Conservation (phyloP, 2,797 vertebrate genomes). For the Mastacembelus armatus region DNA sequence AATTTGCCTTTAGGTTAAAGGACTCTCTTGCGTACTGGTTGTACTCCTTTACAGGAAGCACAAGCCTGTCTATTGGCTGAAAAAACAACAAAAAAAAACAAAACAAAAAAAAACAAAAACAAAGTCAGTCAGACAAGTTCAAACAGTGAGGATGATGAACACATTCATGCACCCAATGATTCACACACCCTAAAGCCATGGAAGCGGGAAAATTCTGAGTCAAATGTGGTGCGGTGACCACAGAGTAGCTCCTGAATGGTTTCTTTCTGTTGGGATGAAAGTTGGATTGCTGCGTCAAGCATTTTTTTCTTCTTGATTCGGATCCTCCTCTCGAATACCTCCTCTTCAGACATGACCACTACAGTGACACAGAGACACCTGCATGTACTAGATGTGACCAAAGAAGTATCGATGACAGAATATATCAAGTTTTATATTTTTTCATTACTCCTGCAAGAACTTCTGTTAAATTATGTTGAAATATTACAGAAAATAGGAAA, state of each 20-base stretch:
- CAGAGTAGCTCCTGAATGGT: slow-evolving; percentile 80
- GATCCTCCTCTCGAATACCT: slow-evolving; percentile 81
- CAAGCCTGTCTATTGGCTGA: slow-evolving; percentile 78
- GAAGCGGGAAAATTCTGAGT: slow-evolving; percentile 82
- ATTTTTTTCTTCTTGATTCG: slow-evolving; percentile 79
- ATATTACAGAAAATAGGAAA: no score
- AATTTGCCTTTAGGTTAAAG: not conserved
- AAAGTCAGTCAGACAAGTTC: not conserved
- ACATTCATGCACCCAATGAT: not conserved
- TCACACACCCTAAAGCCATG: slow-evolving; percentile 77
- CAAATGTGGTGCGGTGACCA: slow-evolving; percentile 82
- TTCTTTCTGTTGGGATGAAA: slow-evolving; percentile 77
- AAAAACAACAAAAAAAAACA: not conserved
- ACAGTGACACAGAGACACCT: slow-evolving; percentile 3
- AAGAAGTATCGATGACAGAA: not conserved
- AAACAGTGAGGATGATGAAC: not conserved
- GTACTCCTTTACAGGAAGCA: slow-evolving; percentile 34
- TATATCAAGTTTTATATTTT: not conserved
- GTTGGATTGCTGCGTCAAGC: slow-evolving; percentile 25
- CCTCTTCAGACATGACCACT: slow-evolving; percentile 89
- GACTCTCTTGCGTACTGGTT: slow-evolving; percentile 1
- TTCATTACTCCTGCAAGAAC: not conserved
- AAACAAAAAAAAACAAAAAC: no score
- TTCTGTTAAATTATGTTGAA: not conserved
- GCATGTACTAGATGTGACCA: not conserved